phyloP scores from a whole-genome alignment of 30 jellyfish, hydroid and myxozoan genomes.

The Morbakka virulenta region DNA sequence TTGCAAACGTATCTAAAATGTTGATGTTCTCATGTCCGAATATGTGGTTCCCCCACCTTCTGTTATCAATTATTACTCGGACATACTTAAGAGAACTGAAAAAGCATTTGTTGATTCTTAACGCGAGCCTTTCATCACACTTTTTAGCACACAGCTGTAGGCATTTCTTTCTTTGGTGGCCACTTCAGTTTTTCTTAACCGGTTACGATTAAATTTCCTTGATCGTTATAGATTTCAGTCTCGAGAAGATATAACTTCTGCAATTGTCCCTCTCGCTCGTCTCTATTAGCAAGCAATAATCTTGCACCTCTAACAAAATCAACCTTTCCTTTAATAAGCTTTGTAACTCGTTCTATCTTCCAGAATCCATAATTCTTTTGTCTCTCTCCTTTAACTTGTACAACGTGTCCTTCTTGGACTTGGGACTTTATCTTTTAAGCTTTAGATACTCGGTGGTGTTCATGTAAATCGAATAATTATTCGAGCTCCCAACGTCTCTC shows the following conservation, averaged over 20 bases:
- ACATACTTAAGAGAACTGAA: too few species aligned
- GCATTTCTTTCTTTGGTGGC: not conserved
- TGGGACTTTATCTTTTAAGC: not conserved
- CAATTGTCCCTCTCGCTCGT: slow-evolving; percentile 1
- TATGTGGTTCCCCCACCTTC: too few species aligned
- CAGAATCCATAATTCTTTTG: not conserved
- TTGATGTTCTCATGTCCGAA: too few species aligned
- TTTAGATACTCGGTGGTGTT: not conserved
- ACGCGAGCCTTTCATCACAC: too few species aligned
- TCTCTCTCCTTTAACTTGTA: slow-evolving; percentile 7
- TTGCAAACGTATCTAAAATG: too few species aligned
- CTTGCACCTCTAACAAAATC: slow-evolving; percentile 7
- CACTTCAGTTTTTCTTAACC: not conserved
- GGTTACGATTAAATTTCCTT: not conserved
- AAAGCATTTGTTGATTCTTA: too few species aligned
- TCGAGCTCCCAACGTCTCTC: too few species aligned
- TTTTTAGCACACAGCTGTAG: too few species aligned
- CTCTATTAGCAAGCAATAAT: slow-evolving; percentile 4
- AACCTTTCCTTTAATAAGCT: slow-evolving; percentile 1
- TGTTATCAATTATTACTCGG: too few species aligned
- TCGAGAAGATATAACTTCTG: slow-evolving; percentile 4
- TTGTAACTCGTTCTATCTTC: slow-evolving; percentile 14
- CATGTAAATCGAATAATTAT: too few species aligned
- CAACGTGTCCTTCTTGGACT: slow-evolving; percentile 5
- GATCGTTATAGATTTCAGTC: not conserved